phyloP scores from a whole-genome alignment of 2,888 invertebrate species.

The Gibbula magus region DNA sequence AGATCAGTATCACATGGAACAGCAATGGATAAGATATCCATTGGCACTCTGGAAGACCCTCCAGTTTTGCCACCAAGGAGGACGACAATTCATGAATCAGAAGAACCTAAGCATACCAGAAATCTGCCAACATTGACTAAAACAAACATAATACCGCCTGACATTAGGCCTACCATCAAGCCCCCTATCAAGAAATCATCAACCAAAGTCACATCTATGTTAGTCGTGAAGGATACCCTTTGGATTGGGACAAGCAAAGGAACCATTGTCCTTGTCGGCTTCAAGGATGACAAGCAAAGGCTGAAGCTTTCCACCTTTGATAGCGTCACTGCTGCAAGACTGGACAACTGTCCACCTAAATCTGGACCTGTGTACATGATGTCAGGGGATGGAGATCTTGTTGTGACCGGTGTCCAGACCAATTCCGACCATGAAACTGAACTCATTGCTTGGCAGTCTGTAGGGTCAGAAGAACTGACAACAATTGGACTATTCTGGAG shows the following conservation, averaged over 20 bases:
- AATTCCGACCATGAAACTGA: neutral
- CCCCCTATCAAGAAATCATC: no score
- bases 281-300: constrained; percentile 23
- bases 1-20: no score
- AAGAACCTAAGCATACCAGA: no score
- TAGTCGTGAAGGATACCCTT: constrained; percentile 51
- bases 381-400: neutral
- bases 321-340: neutral
- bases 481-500: neutral
- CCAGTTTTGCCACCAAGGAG: no score
- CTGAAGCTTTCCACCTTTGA: neutral
- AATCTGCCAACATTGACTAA: no score
- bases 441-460: neutral
- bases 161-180: no score
- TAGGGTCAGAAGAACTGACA: neutral
- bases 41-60: no score
- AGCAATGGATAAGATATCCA: no score
- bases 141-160: no score
- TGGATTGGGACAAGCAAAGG: constrained; percentile 63
- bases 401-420: neutral
- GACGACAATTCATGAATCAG: no score
- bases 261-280: constrained; percentile 53
- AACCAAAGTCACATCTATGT: constrained; percentile 40
- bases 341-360: neutral
- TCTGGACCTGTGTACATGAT: neutral